Evolutionary conservation across 2,888 invertebrate species (phyloP), one percentile per base, ranked within the genome.

Genomic region (Altica lythri): DNA sequence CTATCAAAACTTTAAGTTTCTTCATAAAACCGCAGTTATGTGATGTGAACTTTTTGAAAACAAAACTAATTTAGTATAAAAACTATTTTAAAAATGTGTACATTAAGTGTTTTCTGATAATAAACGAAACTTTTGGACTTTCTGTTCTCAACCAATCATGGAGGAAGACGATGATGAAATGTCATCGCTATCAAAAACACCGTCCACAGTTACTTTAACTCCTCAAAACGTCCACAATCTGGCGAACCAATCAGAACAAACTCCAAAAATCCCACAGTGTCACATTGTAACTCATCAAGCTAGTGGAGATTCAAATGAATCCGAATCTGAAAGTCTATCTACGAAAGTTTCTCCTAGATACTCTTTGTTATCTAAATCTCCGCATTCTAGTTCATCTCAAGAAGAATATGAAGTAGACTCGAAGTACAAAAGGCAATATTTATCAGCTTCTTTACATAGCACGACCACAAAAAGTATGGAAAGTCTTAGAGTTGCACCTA

Each of bases 391-490:
- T 67, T 86, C 86, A 18, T 86, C 86, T 56, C 86, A 86, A 70
- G 86, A 87, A 69, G 86, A 87, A 64, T 82, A 81, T 64, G 82
- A 82, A 55, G 82, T 83, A 25, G 85, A 86, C 64, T 76, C 81
- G 22, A 82, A 83, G 62, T 59, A 59, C 29, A 73, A 80, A 25
- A 80, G 80, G 12, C 82, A 83, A 60, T 83, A 80, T 66, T 71
- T 84, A 53, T 79, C 78, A 5, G 81, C 83, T 1, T 34, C 50
- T 60, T 68, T 53, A 13, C 64, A 59, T 32, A 75, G 82, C 55
- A 83, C 84, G 70, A 80, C 83, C 0, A 83, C 86, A 42, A 80
- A 84, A 53, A 87, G 87, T 16, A 88, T 88, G 87, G 88, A 88
- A 71, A 85, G 86, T 67, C 79, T 87, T 64, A 79, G 86, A 68